These are phyloP conservation scores for Heliangelus exortis DNA, from an alignment of 2,797 vertebrate species.

Conservation along the genomic window DNA sequence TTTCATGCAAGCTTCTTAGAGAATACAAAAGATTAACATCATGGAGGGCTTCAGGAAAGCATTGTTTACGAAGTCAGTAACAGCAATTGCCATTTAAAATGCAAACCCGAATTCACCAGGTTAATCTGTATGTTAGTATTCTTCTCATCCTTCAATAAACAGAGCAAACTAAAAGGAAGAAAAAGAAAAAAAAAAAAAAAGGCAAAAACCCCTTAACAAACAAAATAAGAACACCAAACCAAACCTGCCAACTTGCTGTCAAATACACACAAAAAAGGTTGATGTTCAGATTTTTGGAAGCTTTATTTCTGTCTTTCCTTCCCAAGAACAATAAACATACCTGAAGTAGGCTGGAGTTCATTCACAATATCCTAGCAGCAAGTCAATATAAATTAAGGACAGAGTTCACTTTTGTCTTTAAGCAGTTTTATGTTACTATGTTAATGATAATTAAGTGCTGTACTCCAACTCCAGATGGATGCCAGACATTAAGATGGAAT, in stretches of 20 bases:
- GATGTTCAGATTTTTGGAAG: neutral
- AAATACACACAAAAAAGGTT: neutral
- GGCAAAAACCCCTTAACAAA: neutral
- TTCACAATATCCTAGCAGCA: neutral
- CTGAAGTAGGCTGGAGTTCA: neutral
- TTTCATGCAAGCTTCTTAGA: neutral
- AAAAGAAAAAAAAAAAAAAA: fast-evolving
- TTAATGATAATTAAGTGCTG: neutral
- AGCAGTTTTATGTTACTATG: neutral
- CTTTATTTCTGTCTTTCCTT: neutral
- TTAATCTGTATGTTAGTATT: neutral
- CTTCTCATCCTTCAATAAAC: neutral
- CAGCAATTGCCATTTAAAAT: neutral
- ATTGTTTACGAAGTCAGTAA: neutral
- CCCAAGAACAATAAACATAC: neutral
- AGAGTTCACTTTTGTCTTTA: neutral
- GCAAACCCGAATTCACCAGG: neutral
- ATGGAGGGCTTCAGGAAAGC: neutral
- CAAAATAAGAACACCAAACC: neutral
- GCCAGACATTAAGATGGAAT: neutral
- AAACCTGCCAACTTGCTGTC: neutral
- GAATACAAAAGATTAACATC: neutral
- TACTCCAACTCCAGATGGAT: neutral
- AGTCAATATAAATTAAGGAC: neutral
- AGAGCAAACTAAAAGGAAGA: neutral